phyloP scores from a whole-genome alignment of 1,140 invertebrate species.

The Lysiphlebus fabarum region DNA sequence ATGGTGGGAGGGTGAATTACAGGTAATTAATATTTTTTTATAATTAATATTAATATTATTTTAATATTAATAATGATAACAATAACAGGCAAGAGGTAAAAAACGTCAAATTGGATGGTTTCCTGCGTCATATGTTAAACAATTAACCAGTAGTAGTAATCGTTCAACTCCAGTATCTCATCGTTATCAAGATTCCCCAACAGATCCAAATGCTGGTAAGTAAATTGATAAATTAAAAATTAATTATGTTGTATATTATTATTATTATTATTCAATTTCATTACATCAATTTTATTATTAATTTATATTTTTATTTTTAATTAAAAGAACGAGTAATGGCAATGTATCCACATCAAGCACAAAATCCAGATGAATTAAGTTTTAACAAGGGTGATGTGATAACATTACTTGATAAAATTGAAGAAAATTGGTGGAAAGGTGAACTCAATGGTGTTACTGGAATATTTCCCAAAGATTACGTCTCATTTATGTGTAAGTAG shows the following conservation, averaged over 20 bases:
- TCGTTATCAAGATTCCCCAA: constrained; percentile 58
- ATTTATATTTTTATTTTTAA: background rate
- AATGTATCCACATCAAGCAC: constrained; percentile 86
- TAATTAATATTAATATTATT: constrained; percentile 15
- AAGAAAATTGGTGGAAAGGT: constrained; percentile 95
- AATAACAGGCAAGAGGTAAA: constrained; percentile 80
- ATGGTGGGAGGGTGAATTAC: constrained; percentile 99
- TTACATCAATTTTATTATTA: too few species aligned
- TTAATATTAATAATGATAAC: constrained; percentile 9
- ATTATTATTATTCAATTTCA: too few species aligned
- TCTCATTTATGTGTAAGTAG: constrained; percentile 67
- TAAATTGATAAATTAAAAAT: constrained; percentile 20
- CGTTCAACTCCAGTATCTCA: constrained; percentile 70
- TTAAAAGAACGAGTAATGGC: constrained; percentile 81
- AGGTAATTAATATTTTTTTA: constrained; percentile 55
- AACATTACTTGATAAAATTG: constrained; percentile 84
- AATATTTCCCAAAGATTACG: constrained; percentile 91
- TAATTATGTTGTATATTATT: constrained; percentile 16
- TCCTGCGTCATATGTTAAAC: constrained; percentile 94
- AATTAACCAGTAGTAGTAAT: constrained; percentile 67
- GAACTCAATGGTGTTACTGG: constrained; percentile 83
- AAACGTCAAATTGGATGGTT: constrained; percentile 96
- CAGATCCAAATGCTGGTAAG: constrained; percentile 52
- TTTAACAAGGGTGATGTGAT: constrained; percentile 94
- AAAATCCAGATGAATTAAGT: constrained; percentile 90